Percentiles rank a stretch among this genome's conserved stretches.
These are phyloP conservation scores for Hesperophylax magnus DNA, from an alignment of 1,140 invertebrate genomes.

Conservation along the genomic window DNA sequence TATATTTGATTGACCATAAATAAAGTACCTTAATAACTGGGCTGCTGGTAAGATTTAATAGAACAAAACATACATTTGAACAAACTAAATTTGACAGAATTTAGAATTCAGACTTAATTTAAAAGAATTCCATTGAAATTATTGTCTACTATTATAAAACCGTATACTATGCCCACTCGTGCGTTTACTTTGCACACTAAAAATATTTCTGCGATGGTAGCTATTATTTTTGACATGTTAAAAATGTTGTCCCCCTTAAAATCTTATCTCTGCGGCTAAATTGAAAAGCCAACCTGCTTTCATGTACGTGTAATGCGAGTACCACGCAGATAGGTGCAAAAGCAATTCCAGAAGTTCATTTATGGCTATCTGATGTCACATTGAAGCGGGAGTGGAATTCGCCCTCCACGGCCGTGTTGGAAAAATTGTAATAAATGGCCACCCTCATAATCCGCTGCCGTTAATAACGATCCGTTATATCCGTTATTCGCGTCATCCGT, in stretches of 20 bases:
- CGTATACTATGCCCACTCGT: no score
- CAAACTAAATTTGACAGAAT: no score
- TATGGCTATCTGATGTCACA: conserved; percentile 51
- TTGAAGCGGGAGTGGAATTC: conserved; percentile 41
- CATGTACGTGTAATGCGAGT: background rate
- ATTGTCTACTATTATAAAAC: no score
- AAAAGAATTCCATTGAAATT: no score
- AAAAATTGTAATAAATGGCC: conserved; percentile 56
- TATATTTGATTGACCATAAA: no score
- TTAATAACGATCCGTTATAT: conserved; percentile 57
- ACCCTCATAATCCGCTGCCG: conserved; percentile 55
- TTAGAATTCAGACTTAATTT: no score
- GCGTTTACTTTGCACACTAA: background rate
- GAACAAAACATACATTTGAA: no score
- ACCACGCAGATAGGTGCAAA: conserved; percentile 26
- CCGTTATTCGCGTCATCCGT: conserved; percentile 50
- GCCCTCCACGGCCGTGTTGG: conserved; percentile 26
- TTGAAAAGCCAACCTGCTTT: conserved; percentile 51
- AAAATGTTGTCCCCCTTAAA: background rate
- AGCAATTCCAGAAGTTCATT: conserved; percentile 46
- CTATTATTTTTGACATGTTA: no score
- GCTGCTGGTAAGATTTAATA: no score
- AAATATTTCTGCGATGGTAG: background rate
- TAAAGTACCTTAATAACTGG: no score
- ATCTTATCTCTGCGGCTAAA: conserved; percentile 40